Evolutionary conservation across 35 echinoderm and acorn worm species (phyloP), one percentile per base, ranked within the genome.

Genomic region (Apostichopus parvimensis): DNA sequence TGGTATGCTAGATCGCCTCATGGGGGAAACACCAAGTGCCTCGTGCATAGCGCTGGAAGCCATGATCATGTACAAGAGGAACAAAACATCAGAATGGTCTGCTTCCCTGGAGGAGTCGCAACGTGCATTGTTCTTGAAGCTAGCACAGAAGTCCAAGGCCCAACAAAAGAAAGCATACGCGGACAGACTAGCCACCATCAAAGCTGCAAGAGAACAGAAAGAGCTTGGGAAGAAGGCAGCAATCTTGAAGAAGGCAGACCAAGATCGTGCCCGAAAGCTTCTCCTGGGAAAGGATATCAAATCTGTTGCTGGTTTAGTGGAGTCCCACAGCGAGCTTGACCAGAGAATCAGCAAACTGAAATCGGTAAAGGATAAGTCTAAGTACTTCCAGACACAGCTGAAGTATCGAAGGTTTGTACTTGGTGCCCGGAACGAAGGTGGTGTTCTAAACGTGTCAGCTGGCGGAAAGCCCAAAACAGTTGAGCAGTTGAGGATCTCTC

Each of bases 1-100:
- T 92, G 92, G 94, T 6, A 93, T 95, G 94, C 71, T 93, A 8
- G 94, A 93, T 28, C 78, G 88, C 71, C 24, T 95, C 26, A 90
- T 95, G 79, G 72, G 87, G 57, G 45, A 73, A 15, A 95, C 93
- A 62, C 94, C 94, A 55, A 72, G 71, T 90, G 94, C 91, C 6
- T 88, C 73, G 15, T 54, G 78, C 56, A 73, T 93, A 53, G 92
- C 91, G 18, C 61, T 88, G 59, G 92, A 95, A 68, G 73, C 83
- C 24, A 84, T 95, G 64, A 95, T 93, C 45, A 95, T 95, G 94
- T 86, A 79, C 58, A 59, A 76, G 87, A 84, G 79, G 64, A 93
- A 95, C 91, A 80, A 91, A 57, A 93, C 57, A 64, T 81, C 87
- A 34, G 87, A 87, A 53, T 93, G 79, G 92, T 73, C 87, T 28